Evolutionary conservation across 2,797 vertebrate genomes (phyloP).

Genomic region (Alca torda): DNA sequence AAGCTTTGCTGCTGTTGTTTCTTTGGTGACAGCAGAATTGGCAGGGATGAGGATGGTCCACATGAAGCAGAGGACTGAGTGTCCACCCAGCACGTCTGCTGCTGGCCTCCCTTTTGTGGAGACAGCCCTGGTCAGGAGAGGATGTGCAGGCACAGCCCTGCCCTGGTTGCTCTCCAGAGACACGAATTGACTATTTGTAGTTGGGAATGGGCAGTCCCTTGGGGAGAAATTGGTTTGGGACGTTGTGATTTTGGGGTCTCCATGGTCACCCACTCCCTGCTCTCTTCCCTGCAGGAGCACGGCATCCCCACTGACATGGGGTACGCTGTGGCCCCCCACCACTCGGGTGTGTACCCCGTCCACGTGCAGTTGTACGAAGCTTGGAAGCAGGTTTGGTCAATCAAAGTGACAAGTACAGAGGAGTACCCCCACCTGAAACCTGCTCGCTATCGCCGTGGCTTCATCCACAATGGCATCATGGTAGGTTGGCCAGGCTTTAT

Average conservation of each 20-base stretch:
- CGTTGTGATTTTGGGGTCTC: not conserved
- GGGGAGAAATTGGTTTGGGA: not conserved
- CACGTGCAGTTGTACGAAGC: conserved; percentile 96
- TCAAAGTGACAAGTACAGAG: conserved; percentile 97
- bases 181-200: not conserved
- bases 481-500: conserved; percentile 72
- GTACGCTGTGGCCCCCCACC: conserved; percentile 96
- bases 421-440: conserved; percentile 98
- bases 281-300: conserved; percentile 83
- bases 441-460: conserved; percentile 93
- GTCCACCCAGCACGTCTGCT: not conserved
- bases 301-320: conserved; percentile 98
- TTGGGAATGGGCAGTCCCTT: not conserved
- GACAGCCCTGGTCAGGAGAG: not conserved
- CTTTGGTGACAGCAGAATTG: not conserved
- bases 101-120: not conserved
- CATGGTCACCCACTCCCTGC: not conserved
- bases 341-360: conserved; percentile 96
- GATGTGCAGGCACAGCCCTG: not conserved
- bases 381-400: conserved; percentile 97
- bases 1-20: not conserved
- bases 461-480: conserved; percentile 95
- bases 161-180: not conserved
- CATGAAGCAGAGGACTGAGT: not conserved
- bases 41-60: not conserved